Evolutionary conservation across 1,140 invertebrate species (phyloP).

Genomic region (Drosophila bifasciata): DNA sequence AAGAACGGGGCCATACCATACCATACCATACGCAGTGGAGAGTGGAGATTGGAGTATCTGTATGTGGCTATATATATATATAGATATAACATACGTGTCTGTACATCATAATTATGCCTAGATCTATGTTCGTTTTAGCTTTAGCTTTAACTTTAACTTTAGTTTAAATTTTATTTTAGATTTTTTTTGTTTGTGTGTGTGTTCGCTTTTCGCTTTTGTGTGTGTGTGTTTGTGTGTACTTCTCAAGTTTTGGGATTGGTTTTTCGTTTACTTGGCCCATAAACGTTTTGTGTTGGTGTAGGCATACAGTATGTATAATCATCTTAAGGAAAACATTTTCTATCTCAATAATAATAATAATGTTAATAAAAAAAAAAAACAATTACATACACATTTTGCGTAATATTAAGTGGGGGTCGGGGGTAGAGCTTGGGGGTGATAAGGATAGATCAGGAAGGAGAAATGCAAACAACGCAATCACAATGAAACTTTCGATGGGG

Average conservation of each 20-base stretch:
- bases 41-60: too few species aligned
- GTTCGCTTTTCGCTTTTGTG: slow-evolving; percentile 14
- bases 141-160: slow-evolving; percentile 31
- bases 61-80: slow-evolving; percentile 27
- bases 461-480: slow-evolving; percentile 81
- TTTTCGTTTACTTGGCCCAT: slow-evolving; percentile 61
- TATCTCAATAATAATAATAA: slow-evolving; percentile 68
- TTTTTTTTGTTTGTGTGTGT: slow-evolving; percentile 12
- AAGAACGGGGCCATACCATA: slow-evolving; percentile 44
- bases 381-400: slow-evolving; percentile 61
- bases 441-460: slow-evolving; percentile 21
- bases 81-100: slow-evolving; percentile 28
- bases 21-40: too few species aligned
- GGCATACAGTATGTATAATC: slow-evolving; percentile 41
- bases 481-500: slow-evolving; percentile 67
- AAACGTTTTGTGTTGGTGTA: slow-evolving; percentile 55
- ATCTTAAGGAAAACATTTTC: slow-evolving; percentile 77
- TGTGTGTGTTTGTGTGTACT: slow-evolving; percentile 7
- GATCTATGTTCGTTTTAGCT: slow-evolving; percentile 15
- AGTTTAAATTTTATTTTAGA: slow-evolving; percentile 44
- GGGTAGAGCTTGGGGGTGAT: background rate
- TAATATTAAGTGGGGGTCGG: slow-evolving; percentile 38
- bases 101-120: slow-evolving; percentile 45
- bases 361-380: slow-evolving; percentile 58
- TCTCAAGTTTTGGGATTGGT: slow-evolving; percentile 38